A percentile compares a stretch with the other conserved stretches of the same genome.
These are phyloP conservation scores for Heteromurus nitidus DNA, from an alignment of 2,888 invertebrate species.

Conservation along the genomic window DNA sequence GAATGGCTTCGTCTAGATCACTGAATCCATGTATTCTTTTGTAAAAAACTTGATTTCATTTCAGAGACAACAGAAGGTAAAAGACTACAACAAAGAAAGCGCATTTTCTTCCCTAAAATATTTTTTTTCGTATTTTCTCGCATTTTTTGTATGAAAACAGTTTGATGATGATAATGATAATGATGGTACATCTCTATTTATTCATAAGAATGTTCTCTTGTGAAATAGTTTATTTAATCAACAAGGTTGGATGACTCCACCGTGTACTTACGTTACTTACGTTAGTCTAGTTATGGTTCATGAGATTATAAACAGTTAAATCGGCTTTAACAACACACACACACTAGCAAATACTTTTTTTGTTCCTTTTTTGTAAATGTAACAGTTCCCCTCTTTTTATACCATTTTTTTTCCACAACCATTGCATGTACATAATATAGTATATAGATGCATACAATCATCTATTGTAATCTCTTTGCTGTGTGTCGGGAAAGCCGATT, in stretches of 20 bases:
- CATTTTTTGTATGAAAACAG: constrained; percentile 19
- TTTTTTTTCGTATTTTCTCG: constrained; percentile 9
- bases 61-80: neutral
- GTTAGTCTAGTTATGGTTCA: constrained; percentile 70
- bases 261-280: constrained; percentile 37
- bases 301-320: constrained; percentile 70
- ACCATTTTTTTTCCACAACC: constrained; percentile 13
- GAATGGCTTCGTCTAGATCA: constrained; percentile 1
- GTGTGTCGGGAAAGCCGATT: constrained; percentile 3
- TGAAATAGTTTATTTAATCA: constrained; percentile 54
- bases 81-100: neutral
- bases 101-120: neutral
- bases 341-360: constrained; percentile 14
- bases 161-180: constrained; percentile 32
- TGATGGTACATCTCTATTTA: constrained; percentile 41
- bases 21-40: constrained; percentile 19
- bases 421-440: too few species aligned
- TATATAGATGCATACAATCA: neutral
- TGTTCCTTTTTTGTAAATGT: constrained; percentile 39
- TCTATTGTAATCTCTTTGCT: neutral
- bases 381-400: constrained; percentile 43
- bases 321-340: constrained; percentile 58
- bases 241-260: constrained; percentile 43
- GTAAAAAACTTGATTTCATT: constrained; percentile 44
- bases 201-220: constrained; percentile 40